Percentiles rank a stretch among this genome's conserved stretches.
Evolutionary conservation across 2,797 vertebrate genomes (phyloP).

Genomic region (Arrhamphus sclerolepis): DNA sequence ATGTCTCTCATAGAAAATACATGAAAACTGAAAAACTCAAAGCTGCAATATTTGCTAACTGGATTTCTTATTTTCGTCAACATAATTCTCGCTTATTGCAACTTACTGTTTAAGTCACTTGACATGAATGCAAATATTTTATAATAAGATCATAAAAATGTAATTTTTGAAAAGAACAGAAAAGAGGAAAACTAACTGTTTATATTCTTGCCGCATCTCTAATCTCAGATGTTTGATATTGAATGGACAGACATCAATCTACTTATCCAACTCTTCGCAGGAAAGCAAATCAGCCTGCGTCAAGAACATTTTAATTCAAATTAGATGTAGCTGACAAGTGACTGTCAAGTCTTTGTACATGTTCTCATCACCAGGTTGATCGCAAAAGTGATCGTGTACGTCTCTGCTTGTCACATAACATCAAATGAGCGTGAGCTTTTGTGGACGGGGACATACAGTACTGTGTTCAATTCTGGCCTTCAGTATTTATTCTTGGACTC

Average conservation of each 20-base stretch:
- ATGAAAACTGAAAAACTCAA: constrained; percentile 14
- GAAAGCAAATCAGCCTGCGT: constrained; percentile 34
- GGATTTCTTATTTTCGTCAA: constrained; percentile 23
- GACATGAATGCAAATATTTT: constrained; percentile 4
- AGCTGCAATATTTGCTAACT: constrained; percentile 26
- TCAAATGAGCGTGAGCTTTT: constrained; percentile 28
- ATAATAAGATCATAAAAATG: not conserved
- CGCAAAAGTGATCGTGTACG: constrained; percentile 11
- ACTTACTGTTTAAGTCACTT: not conserved
- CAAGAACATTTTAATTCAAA: constrained; percentile 29
- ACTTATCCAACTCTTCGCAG: constrained; percentile 27
- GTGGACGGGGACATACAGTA: constrained; percentile 15
- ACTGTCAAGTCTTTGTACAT: constrained; percentile 16
- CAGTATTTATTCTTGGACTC: constrained; percentile 1
- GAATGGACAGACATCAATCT: constrained; percentile 43
- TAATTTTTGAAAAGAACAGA: constrained; percentile 20
- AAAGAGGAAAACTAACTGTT: constrained; percentile 17
- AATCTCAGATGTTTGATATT: constrained; percentile 30
- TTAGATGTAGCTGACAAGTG: constrained; percentile 18
- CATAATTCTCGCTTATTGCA: not conserved
- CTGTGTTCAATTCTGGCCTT: constrained; percentile 6
- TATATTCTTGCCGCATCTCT: constrained; percentile 30
- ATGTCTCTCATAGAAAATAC: constrained; percentile 8
- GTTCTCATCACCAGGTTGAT: constrained; percentile 16
- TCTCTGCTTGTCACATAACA: constrained; percentile 28